A percentile compares a stretch with the other conserved stretches of the same genome.
These are phyloP conservation scores for Callinectes sapidus DNA, from an alignment of 2,888 invertebrate species.

Conservation along the genomic window DNA sequence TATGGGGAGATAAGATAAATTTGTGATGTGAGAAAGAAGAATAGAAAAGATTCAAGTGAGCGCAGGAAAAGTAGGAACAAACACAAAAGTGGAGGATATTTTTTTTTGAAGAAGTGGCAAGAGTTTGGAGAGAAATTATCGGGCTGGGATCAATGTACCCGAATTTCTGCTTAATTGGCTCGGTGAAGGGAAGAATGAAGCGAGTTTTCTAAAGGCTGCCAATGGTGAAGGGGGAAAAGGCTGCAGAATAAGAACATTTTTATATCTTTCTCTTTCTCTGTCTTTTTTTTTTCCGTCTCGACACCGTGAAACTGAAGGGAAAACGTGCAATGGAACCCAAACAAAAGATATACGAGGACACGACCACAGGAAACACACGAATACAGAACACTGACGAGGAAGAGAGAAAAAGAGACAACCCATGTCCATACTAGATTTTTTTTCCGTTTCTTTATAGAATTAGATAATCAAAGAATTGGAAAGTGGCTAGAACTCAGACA, in stretches of 20 bases:
- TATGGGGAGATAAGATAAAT: neutral
- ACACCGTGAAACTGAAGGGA: neutral
- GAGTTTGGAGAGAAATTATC: neutral
- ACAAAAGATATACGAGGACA: neutral
- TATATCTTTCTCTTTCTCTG: neutral
- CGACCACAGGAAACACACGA: neutral
- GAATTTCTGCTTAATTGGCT: slow-evolving; percentile 7
- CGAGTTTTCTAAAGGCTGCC: neutral
- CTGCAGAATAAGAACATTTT: neutral
- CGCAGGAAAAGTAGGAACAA: neutral
- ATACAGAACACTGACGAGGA: neutral
- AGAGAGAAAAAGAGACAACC: neutral
- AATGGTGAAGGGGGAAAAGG: neutral
- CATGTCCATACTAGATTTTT: neutral
- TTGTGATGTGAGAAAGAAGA: neutral
- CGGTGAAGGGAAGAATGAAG: neutral
- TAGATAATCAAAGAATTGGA: neutral
- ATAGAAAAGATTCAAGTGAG: neutral
- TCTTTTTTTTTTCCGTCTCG: neutral
- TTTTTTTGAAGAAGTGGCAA: neutral
- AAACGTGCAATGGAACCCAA: neutral
- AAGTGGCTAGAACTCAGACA: neutral
- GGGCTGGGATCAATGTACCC: neutral
- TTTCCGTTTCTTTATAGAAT: neutral
- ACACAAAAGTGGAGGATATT: neutral